Evolutionary conservation across 2,888 invertebrate species (phyloP).

Genomic region (Lepidochrysops patricia): DNA sequence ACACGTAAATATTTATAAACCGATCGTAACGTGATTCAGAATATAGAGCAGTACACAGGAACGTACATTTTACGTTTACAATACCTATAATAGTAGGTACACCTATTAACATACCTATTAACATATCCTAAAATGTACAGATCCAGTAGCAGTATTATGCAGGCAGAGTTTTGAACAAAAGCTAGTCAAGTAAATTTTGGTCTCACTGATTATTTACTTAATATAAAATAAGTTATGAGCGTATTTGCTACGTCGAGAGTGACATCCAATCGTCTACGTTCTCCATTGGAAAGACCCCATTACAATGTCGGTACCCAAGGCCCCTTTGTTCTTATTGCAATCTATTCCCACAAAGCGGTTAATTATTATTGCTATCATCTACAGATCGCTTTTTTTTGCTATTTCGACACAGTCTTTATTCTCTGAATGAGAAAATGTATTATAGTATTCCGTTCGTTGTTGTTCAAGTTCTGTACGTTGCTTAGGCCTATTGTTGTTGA

Average conservation of each 20-base stretch:
- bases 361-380: constrained; percentile 56
- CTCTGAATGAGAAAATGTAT: constrained; percentile 29
- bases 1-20: no score
- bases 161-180: no score
- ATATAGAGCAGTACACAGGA: no score
- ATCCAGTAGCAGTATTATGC: no score
- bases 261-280: not conserved
- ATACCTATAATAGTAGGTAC: no score
- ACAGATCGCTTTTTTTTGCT: constrained; percentile 47
- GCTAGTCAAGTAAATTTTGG: not conserved
- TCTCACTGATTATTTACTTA: not conserved
- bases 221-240: not conserved
- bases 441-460: constrained; percentile 14
- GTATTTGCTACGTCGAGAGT: not conserved
- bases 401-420: constrained; percentile 42
- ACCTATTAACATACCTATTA: no score
- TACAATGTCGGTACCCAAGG: constrained; percentile 45
- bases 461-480: constrained; percentile 27
- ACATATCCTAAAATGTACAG: no score
- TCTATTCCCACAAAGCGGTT: constrained; percentile 59
- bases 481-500: constrained; percentile 22
- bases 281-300: constrained; percentile 22
- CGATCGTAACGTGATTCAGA: no score
- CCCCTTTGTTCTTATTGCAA: constrained; percentile 57
- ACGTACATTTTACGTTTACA: no score